These are phyloP conservation scores for Pseudochirops cupreus DNA, from an alignment of 2,797 vertebrate species.

Conservation along the genomic window DNA sequence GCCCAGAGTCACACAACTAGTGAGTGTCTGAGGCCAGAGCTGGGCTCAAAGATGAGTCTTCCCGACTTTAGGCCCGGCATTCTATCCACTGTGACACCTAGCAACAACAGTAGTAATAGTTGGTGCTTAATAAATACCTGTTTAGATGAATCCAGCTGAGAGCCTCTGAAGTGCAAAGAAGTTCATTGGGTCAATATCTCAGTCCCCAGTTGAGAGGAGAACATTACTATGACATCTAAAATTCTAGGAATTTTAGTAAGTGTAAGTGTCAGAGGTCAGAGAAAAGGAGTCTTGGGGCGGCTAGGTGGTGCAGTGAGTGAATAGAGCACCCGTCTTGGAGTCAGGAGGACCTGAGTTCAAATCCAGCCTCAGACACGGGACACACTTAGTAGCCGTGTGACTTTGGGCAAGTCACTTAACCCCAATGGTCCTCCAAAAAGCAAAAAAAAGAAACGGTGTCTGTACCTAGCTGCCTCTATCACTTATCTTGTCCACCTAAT, in stretches of 20 bases:
- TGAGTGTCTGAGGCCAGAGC: background rate
- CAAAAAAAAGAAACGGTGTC: background rate
- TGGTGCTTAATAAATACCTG: background rate
- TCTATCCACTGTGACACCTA: background rate
- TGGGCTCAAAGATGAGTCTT: background rate
- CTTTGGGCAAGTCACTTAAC: no score
- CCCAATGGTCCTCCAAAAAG: no score
- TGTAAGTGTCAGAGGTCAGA: background rate
- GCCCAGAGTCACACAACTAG: background rate
- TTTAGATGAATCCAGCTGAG: background rate
- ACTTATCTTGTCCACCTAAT: background rate
- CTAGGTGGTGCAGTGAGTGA: no score
- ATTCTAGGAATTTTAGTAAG: background rate
- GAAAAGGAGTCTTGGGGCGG: background rate
- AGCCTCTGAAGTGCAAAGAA: background rate
- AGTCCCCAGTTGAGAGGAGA: background rate
- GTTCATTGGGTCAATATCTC: background rate
- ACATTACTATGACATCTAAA: background rate
- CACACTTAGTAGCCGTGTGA: no score
- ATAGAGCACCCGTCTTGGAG: no score
- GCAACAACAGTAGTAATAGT: background rate
- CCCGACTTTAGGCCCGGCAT: background rate
- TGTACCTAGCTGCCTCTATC: background rate
- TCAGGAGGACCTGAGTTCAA: no score
- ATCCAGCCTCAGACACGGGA: no score